Evolutionary conservation across 2,113 vertebrate species (phyloP).

Genomic region (Zosterops pallidus): DNA sequence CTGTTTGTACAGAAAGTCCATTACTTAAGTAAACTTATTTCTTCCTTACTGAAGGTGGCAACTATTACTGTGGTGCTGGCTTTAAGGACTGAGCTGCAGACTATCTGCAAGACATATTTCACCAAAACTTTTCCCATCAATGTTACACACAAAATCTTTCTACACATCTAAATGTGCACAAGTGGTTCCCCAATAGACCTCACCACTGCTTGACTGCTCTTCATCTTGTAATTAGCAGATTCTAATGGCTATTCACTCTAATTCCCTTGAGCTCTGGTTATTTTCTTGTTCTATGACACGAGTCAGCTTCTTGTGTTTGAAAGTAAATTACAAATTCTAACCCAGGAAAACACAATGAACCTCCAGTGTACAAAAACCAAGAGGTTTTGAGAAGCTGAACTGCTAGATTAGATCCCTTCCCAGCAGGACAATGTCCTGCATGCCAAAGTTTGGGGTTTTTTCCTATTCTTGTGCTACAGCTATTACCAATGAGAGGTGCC

Average conservation of each 20-base stretch:
- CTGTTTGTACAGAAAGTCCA: not conserved
- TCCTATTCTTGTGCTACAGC: not conserved
- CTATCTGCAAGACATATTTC: not conserved
- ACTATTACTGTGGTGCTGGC: not conserved
- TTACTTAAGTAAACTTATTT: not conserved
- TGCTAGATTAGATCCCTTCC: not conserved
- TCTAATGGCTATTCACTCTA: slow-evolving; percentile 4
- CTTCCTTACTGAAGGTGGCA: not conserved
- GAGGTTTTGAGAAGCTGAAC: not conserved
- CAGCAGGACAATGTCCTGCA: not conserved
- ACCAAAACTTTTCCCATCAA: not conserved
- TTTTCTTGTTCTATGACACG: not conserved
- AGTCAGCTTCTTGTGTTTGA: slow-evolving; percentile 9
- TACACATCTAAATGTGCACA: not conserved
- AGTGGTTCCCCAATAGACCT: not conserved
- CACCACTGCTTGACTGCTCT: not conserved
- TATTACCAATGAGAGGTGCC: not conserved
- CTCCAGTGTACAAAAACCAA: not conserved
- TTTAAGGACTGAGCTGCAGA: not conserved
- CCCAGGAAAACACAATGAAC: not conserved
- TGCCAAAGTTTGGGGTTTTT: accelerated
- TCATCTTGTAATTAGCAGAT: slow-evolving; percentile 14
- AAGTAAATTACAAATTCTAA: slow-evolving; percentile 27
- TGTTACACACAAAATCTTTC: not conserved
- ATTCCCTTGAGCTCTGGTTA: not conserved